phyloP scores from a whole-genome alignment of 2,113 vertebrate genomes.

The Monarcha castaneiventris region DNA sequence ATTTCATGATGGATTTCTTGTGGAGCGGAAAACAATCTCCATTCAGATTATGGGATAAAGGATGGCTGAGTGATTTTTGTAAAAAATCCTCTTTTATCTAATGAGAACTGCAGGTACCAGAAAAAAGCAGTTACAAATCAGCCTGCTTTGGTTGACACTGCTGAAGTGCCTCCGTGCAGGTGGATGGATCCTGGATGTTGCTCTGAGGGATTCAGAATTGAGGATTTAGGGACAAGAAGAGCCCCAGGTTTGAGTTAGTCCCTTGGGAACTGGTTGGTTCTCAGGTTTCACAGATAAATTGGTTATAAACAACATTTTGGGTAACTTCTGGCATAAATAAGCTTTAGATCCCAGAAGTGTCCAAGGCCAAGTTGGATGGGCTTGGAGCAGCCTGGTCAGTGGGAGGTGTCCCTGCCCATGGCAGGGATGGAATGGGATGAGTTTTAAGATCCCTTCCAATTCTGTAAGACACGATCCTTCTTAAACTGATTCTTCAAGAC shows the following conservation, averaged over 20 bases:
- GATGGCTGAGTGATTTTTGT: neutral
- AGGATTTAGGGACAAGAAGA: neutral
- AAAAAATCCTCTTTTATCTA: neutral
- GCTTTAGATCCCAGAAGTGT: neutral
- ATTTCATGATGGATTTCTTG: neutral
- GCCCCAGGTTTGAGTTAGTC: neutral
- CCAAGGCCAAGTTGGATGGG: no score
- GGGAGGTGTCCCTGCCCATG: neutral
- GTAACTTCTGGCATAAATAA: neutral
- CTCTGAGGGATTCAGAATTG: neutral
- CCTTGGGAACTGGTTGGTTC: neutral
- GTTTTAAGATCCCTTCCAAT: neutral
- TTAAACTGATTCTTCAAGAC: neutral
- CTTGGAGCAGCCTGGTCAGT: neutral
- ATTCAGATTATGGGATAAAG: neutral
- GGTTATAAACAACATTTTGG: neutral
- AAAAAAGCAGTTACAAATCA: neutral
- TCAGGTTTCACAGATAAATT: neutral
- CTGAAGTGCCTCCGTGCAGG: neutral
- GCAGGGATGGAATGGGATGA: neutral
- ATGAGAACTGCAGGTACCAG: neutral
- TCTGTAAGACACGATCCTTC: neutral
- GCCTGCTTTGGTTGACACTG: neutral
- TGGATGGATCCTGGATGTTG: neutral
- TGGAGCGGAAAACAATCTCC: neutral